Conservation (phyloP, 2,113 vertebrate genomes). For the Paraplagusia blochii region DNA sequence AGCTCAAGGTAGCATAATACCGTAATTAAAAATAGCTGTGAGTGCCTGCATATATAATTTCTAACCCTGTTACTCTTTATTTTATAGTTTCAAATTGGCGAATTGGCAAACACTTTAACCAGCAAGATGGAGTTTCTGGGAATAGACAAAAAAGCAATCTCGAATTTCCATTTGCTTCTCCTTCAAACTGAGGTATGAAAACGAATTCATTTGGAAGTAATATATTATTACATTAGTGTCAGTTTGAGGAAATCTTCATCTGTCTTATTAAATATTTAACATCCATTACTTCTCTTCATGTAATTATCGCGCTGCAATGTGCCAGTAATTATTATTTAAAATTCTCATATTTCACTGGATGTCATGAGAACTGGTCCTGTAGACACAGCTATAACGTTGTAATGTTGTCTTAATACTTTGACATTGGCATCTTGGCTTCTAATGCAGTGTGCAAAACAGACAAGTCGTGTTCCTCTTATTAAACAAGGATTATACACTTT, state of each 20-base stretch:
- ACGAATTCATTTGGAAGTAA: background rate
- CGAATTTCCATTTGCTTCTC: constrained; percentile 97
- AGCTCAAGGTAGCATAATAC: constrained; percentile 46
- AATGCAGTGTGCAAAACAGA: too few relatives aligned
- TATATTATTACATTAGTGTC: background rate
- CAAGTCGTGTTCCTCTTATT: too few relatives aligned
- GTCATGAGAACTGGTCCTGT: constrained; percentile 18
- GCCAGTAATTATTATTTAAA: constrained; percentile 60
- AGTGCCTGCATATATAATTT: background rate
- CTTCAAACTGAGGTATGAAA: constrained; percentile 90
- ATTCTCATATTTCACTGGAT: constrained; percentile 51
- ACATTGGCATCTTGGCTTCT: too few relatives aligned
- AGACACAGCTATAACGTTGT: background rate
- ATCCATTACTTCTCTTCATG: constrained; percentile 33
- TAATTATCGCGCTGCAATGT: constrained; percentile 31
- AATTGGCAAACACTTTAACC: constrained; percentile 95
- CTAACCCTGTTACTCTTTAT: background rate
- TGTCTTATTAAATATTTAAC: constrained; percentile 55
- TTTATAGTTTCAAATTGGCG: constrained; percentile 95
- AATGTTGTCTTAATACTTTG: too few relatives aligned
- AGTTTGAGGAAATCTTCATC: constrained; percentile 3
- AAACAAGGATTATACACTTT: background rate
- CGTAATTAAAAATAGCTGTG: background rate
- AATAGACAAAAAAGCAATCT: constrained; percentile 94
- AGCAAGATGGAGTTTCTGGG: constrained; percentile 98